phyloP scores from a whole-genome alignment of 1,140 invertebrate genomes.

The Drosophila takahashii region DNA sequence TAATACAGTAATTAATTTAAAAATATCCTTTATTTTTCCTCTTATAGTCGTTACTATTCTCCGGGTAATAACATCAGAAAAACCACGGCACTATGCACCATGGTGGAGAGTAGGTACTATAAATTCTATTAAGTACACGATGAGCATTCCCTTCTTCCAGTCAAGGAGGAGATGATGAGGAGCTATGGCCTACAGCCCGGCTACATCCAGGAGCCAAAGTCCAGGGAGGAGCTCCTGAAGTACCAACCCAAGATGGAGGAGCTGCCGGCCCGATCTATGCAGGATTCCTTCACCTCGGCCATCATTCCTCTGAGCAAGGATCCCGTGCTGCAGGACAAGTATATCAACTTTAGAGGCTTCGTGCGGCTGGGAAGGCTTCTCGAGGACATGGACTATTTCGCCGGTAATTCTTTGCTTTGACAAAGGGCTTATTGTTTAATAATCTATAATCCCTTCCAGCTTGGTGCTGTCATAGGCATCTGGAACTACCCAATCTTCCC shows the following conservation, averaged over 20 bases:
- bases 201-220: slow-evolving; percentile 66
- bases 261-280: slow-evolving; percentile 86
- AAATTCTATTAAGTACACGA: background rate
- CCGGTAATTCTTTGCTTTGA: slow-evolving; percentile 85
- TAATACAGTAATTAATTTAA: no score
- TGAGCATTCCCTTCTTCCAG: slow-evolving; percentile 16
- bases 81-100: slow-evolving; percentile 51
- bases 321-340: slow-evolving; percentile 88
- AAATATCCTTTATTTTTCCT: no score
- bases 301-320: slow-evolving; percentile 89
- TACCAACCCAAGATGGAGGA: slow-evolving; percentile 79
- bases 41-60: background rate
- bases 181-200: slow-evolving; percentile 67
- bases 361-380: slow-evolving; percentile 90
- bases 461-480: slow-evolving; percentile 89
- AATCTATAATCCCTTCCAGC: slow-evolving; percentile 18
- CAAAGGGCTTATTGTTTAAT: no score
- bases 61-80: slow-evolving; percentile 21
- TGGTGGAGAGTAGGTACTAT: slow-evolving; percentile 57
- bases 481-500: slow-evolving; percentile 86
- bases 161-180: slow-evolving; percentile 67
- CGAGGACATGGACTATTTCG: slow-evolving; percentile 93
- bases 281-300: slow-evolving; percentile 89
- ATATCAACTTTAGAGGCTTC: slow-evolving; percentile 88
- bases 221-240: slow-evolving; percentile 70